A percentile compares a stretch with the other conserved stretches of the same genome.
Evolutionary conservation across 1,140 invertebrate species (phyloP).

Genomic region (Drosophila pruinosa): DNA sequence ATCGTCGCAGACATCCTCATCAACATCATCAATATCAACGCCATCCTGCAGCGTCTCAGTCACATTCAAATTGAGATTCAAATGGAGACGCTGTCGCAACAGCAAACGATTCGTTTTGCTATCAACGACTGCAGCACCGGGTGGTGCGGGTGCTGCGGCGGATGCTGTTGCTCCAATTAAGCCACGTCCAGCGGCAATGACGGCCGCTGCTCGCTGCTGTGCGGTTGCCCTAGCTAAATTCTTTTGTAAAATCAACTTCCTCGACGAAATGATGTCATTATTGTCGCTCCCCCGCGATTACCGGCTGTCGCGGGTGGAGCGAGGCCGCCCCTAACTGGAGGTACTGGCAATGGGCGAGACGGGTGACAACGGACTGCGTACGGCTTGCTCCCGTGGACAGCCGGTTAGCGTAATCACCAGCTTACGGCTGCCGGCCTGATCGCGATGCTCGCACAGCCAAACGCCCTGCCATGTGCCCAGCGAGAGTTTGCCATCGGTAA

Average conservation of each 20-base stretch:
- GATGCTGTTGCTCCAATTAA: conserved; percentile 43
- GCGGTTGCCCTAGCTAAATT: conserved; percentile 82
- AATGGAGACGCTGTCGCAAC: conserved; percentile 75
- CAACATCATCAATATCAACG: conserved; percentile 80
- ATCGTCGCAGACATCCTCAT: conserved; percentile 70
- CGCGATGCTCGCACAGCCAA: conserved; percentile 98
- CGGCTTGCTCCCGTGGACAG: conserved; percentile 90
- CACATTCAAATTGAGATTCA: conserved; percentile 78
- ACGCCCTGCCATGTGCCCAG: conserved; percentile 98
- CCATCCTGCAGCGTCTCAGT: conserved; percentile 70
- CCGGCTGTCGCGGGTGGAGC: conserved; percentile 83
- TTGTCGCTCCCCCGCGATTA: conserved; percentile 83
- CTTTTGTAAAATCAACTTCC: conserved; percentile 82
- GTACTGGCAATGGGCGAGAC: conserved; percentile 93
- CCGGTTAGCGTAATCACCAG: conserved; percentile 95
- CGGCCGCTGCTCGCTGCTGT: conserved; percentile 71
- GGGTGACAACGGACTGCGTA: conserved; percentile 91
- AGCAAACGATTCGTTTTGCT: conserved; percentile 65
- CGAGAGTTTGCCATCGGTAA: conserved; percentile 96
- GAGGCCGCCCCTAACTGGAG: conserved; percentile 91
- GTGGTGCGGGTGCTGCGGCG: conserved; percentile 46
- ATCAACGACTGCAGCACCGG: conserved; percentile 45
- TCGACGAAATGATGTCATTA: conserved; percentile 83
- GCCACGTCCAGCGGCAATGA: conserved; percentile 65
- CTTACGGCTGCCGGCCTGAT: conserved; percentile 96